Conservation (phyloP, 2,797 vertebrate species). For the Knipowitschia caucasica region DNA sequence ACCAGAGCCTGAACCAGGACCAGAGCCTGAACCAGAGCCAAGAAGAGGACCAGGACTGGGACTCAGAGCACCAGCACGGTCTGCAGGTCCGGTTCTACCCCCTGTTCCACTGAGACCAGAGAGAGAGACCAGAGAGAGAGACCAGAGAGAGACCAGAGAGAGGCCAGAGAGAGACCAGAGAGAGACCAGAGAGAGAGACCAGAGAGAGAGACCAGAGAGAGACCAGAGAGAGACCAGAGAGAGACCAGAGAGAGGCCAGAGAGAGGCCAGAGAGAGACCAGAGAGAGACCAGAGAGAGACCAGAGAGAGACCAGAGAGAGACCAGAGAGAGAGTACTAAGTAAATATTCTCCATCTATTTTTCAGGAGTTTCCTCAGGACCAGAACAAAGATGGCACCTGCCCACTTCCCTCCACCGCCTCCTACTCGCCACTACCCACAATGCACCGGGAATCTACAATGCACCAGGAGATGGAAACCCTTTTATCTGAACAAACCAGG, state of each 20-base stretch:
- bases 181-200: too few relatives aligned
- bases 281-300: too few relatives aligned
- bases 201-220: too few relatives aligned
- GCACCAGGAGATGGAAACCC: conserved; percentile 34
- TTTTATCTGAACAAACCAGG: too few relatives aligned
- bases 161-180: neutral
- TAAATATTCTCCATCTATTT: neutral
- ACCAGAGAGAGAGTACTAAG: too few relatives aligned
- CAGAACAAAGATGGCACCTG: conserved; percentile 41
- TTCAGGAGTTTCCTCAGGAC: conserved; percentile 41
- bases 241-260: too few relatives aligned
- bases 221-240: too few relatives aligned
- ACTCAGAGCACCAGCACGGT: too few relatives aligned
- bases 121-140: too few relatives aligned
- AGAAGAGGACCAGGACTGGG: neutral
- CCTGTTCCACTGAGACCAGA: too few relatives aligned
- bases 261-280: neutral
- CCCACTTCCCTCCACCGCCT: conserved; percentile 40
- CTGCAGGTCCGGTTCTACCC: too few relatives aligned
- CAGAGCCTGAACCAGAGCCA: neutral
- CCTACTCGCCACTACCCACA: conserved; percentile 15
- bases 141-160: neutral
- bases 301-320: too few relatives aligned
- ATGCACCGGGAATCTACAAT: conserved; percentile 9
- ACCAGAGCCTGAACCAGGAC: neutral